phyloP scores from a whole-genome alignment of 92 coral and sea anemone species.

The Plumapathes pennacea region DNA sequence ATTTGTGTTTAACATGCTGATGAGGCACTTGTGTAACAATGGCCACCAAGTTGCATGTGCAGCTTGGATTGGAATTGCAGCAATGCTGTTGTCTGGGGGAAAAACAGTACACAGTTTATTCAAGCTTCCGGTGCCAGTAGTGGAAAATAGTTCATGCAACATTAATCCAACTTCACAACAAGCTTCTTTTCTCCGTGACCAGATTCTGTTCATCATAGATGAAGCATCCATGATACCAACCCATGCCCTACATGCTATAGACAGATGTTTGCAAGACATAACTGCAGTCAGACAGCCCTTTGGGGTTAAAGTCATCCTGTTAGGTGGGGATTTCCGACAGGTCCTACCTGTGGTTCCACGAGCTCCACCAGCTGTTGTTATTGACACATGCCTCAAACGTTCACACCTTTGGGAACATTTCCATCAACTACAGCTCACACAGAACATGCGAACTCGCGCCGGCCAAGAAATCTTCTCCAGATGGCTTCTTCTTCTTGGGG shows the following conservation, averaged over 20 bases:
- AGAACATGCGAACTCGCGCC: background rate
- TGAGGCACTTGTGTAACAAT: background rate
- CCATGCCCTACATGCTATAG: background rate
- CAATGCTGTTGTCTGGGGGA: background rate
- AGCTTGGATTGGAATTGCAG: slow-evolving; percentile 3
- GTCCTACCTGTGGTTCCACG: too few species aligned
- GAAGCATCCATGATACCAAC: background rate
- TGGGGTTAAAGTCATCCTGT: too few species aligned
- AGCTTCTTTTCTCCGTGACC: background rate
- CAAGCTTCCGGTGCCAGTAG: background rate
- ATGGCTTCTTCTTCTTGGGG: background rate
- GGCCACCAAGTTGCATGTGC: background rate
- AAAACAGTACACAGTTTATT: background rate
- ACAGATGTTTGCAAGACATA: too few species aligned
- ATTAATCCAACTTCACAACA: background rate
- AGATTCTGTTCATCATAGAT: background rate
- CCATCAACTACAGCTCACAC: background rate
- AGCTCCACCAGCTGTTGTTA: background rate
- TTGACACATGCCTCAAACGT: background rate
- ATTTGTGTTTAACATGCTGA: background rate
- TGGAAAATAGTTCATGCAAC: slow-evolving; percentile 4
- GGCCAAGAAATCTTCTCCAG: background rate
- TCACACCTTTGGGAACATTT: background rate
- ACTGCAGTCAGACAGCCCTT: too few species aligned
- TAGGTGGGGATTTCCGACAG: too few species aligned